Evolutionary conservation across 2,113 vertebrate genomes (phyloP).

Genomic region (Aphelocoma coerulescens): DNA sequence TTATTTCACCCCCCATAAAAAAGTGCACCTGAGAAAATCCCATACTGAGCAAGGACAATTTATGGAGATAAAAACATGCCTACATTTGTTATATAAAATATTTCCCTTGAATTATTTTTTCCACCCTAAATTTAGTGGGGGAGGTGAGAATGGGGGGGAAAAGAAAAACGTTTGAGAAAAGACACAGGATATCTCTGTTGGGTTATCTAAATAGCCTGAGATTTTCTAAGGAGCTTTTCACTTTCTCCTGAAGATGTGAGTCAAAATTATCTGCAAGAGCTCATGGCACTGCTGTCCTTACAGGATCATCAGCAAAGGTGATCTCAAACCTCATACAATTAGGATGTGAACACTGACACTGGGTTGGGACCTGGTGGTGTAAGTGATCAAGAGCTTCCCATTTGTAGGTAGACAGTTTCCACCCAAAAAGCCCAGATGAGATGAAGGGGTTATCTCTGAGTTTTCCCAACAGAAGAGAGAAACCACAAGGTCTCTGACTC

Average conservation of each 20-base stretch:
- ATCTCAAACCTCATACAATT: neutral
- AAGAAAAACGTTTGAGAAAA: neutral
- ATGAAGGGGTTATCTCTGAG: neutral
- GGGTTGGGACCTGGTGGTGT: neutral
- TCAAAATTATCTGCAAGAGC: neutral
- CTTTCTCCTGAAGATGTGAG: neutral
- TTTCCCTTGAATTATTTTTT: constrained; percentile 4
- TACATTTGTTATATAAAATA: constrained; percentile 1
- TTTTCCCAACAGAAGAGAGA: neutral
- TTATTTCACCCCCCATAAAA: neutral
- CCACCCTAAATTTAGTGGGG: neutral
- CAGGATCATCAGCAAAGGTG: neutral
- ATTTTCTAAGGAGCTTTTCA: neutral
- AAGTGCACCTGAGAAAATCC: neutral
- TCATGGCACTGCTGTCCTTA: neutral
- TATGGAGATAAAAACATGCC: neutral
- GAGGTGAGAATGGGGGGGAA: neutral
- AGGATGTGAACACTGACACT: neutral
- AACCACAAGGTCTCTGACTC: neutral
- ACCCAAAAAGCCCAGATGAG: neutral
- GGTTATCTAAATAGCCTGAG: neutral
- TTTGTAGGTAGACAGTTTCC: neutral
- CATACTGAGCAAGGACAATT: neutral
- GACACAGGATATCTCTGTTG: neutral
- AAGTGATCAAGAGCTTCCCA: neutral